Conservation (phyloP, 1,140 invertebrate species). For the Macrosteles quadrilineatus region DNA sequence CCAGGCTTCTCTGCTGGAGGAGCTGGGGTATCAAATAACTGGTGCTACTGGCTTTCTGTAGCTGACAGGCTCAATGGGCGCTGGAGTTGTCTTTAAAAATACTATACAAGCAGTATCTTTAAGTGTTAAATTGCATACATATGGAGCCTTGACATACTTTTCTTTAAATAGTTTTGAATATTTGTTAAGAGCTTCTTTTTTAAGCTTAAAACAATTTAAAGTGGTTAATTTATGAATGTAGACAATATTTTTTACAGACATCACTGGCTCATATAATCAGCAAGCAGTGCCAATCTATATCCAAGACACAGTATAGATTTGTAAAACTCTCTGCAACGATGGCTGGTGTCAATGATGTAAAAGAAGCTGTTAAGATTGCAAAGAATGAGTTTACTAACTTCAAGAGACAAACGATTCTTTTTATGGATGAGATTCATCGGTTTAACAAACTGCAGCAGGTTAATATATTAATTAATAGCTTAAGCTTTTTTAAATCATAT, state of each 20-base stretch:
- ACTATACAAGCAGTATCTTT: no score
- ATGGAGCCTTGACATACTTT: no score
- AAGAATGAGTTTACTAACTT: constrained; percentile 69
- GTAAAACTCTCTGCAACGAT: constrained; percentile 75
- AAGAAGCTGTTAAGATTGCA: constrained; percentile 71
- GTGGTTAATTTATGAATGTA: no score
- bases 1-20: no score
- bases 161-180: no score
- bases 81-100: no score
- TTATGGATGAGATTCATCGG: constrained; percentile 88
- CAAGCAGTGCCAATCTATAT: constrained; percentile 62
- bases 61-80: no score
- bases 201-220: no score
- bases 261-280: constrained; percentile 77
- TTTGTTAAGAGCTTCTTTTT: no score
- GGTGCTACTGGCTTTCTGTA: no score
- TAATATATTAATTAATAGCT: neutral
- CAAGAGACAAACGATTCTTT: constrained; percentile 72
- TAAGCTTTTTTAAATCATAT: neutral
- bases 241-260: constrained; percentile 64
- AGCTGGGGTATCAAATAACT: no score
- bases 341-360: constrained; percentile 74
- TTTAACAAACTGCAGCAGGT: constrained; percentile 80
- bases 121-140: no score
- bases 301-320: constrained; percentile 60